Base-by-base conservation (phyloP, 2,888 invertebrate species). In the Lasioglossum oenotherae region DNA sequence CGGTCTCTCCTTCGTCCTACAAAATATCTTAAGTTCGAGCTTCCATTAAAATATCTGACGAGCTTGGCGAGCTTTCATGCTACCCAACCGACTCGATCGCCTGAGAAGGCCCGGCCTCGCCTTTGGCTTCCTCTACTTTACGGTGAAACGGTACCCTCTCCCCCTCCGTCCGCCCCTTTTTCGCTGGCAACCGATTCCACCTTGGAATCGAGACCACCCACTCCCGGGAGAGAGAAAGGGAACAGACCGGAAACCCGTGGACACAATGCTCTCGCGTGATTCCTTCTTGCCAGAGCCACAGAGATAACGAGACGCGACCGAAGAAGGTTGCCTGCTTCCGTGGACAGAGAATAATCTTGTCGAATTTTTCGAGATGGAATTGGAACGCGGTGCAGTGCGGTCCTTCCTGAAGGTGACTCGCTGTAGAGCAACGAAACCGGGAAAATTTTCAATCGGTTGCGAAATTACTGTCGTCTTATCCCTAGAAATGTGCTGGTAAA, bases 41-140 rank as follows among this genome's bases (percentile, higher is more conserved):
- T 94, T 94, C 94, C 94, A 94, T 94, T 94, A 94, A 94, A 94
- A 94, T 94, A 94, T 94, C 93, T 93, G 91, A 90, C 93, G 90
- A 90, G 91, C 90, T 83, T 86, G 87, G 89, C 88, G 89, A 84
- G 88, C 78, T 74, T 87, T 83, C 89, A 81, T 74, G 84, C 46
- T 57, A 38, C 41, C 53, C 16, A 38, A 38, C 75, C 74, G 74
- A 49, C 69, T 8, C 84, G 82, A 80, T 84, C 80, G 60, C 53
- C 64, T 78, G 74, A 38, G 64, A 67, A n/a, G 57, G 35, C 27
- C 46, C 31, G 27, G 16, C 27, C 31, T 35, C 31, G 49, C 19
- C 35, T 14, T n/a, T 46, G 60, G 53, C 82, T 57, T 57, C 57
- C 44, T 44, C 41, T 4, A 71, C 60, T 44, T 71, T 69, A 67